These are phyloP conservation scores for Fragariocoptes setiger DNA, from an alignment of 1,140 invertebrate species.

Conservation along the genomic window DNA sequence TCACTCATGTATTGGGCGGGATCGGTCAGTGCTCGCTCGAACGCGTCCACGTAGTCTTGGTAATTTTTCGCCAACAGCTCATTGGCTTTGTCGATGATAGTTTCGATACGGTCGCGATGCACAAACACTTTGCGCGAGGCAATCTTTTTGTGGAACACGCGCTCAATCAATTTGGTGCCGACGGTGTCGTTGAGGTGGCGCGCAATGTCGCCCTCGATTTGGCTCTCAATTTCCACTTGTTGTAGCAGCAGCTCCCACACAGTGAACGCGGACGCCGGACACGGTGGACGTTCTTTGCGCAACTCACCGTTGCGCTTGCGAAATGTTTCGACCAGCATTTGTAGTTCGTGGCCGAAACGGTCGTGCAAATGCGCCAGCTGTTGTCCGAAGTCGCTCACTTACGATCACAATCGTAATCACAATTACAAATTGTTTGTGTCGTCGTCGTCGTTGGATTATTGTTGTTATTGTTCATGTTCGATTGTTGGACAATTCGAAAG, in stretches of 20 bases:
- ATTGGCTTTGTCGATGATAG: conserved; percentile 54
- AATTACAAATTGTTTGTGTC: too few species aligned
- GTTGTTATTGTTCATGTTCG: too few species aligned
- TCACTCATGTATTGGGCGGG: background rate
- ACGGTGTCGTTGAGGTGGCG: conserved; percentile 47
- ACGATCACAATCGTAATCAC: too few species aligned
- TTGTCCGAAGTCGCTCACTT: conserved; percentile 58
- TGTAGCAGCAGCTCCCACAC: conserved; percentile 67
- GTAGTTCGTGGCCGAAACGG: conserved; percentile 59
- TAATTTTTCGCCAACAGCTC: conserved; percentile 51
- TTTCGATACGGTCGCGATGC: conserved; percentile 64
- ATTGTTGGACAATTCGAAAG: too few species aligned
- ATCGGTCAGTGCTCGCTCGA: conserved; percentile 27
- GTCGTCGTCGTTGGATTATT: too few species aligned
- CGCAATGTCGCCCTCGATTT: conserved; percentile 47
- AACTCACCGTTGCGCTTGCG: conserved; percentile 51
- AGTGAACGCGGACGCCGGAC: conserved; percentile 45
- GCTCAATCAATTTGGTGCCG: conserved; percentile 49
- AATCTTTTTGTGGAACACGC: conserved; percentile 58
- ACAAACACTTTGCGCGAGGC: conserved; percentile 64
- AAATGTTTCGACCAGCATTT: conserved; percentile 53
- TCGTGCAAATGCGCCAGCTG: conserved; percentile 74
- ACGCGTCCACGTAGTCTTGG: conserved; percentile 50
- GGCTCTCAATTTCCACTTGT: conserved; percentile 67
- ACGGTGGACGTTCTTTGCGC: conserved; percentile 53